These are phyloP conservation scores for Gambusia affinis DNA, from an alignment of 2,113 vertebrate genomes.

Conservation along the genomic window DNA sequence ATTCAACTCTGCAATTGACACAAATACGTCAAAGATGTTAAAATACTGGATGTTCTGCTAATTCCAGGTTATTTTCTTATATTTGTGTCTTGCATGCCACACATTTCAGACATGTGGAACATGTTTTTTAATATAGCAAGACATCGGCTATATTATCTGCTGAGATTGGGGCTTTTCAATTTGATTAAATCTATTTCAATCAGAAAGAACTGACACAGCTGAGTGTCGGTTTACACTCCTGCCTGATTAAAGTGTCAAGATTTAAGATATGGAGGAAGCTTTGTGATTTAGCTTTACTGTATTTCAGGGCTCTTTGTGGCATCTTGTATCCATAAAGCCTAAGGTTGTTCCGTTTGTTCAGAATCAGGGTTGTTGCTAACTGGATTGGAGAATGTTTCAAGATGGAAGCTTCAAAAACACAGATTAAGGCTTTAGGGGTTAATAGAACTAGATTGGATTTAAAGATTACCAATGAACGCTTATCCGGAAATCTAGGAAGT, in stretches of 20 bases:
- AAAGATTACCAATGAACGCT: constrained; percentile 42
- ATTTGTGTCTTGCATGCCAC: too few relatives aligned
- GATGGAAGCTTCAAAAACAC: constrained; percentile 9
- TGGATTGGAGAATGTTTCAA: constrained; percentile 12
- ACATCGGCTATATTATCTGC: too few relatives aligned
- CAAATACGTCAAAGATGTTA: too few relatives aligned
- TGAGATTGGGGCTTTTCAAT: too few relatives aligned
- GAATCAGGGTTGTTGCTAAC: background rate
- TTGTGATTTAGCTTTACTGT: background rate
- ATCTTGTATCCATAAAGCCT: background rate
- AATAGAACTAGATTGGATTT: constrained; percentile 41
- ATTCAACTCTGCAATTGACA: too few relatives aligned
- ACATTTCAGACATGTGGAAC: too few relatives aligned
- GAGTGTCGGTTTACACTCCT: background rate
- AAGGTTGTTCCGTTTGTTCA: background rate
- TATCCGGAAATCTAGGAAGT: constrained; percentile 34
- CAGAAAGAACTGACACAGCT: background rate
- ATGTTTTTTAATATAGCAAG: too few relatives aligned
- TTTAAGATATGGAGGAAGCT: background rate
- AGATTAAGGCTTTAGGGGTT: constrained; percentile 22
- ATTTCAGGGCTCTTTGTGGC: background rate
- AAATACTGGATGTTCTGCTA: too few relatives aligned
- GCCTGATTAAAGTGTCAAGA: background rate
- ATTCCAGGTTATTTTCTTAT: too few relatives aligned
- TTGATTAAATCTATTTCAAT: background rate